A percentile compares a stretch with the other conserved stretches of the same genome.
Evolutionary conservation across 2,888 invertebrate genomes (phyloP).

Genomic region (Dicyrtomina minuta): DNA sequence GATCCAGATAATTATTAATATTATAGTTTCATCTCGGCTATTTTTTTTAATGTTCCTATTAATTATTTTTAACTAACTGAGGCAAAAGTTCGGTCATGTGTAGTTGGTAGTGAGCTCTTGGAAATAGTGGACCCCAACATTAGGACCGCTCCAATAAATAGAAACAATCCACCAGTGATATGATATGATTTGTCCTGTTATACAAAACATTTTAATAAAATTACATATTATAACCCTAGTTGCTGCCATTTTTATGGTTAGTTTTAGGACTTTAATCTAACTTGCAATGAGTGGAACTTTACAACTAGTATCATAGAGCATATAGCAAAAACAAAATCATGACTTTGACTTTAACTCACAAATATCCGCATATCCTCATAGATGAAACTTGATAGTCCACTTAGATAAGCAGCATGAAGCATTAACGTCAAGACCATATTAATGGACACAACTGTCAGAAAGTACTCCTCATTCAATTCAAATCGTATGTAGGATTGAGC

Average conservation of each 20-base stretch:
- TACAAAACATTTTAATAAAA: too few relatives aligned
- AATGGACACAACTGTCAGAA: conserved; percentile 14
- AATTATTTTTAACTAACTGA: neutral
- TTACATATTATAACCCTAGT: too few relatives aligned
- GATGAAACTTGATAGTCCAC: neutral
- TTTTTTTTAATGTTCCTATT: too few relatives aligned
- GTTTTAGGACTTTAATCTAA: too few relatives aligned
- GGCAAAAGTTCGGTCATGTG: neutral
- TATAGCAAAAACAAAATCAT: neutral
- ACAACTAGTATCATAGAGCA: too few relatives aligned
- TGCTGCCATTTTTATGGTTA: too few relatives aligned
- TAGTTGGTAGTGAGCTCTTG: neutral
- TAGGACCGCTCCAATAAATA: neutral
- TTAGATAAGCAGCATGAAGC: conserved; percentile 7
- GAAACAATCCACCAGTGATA: conserved; percentile 8
- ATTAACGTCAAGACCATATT: conserved; percentile 14
- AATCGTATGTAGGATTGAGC: neutral
- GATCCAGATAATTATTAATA: too few relatives aligned
- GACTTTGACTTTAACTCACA: neutral
- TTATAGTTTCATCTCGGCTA: neutral
- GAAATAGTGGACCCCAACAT: neutral
- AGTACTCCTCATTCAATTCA: conserved; percentile 13
- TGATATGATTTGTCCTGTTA: conserved; percentile 19
- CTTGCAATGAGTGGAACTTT: too few relatives aligned
- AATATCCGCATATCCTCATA: conserved; percentile 14